Conservation (phyloP, 2,797 vertebrate genomes). For the Coccyzus lansbergi region DNA sequence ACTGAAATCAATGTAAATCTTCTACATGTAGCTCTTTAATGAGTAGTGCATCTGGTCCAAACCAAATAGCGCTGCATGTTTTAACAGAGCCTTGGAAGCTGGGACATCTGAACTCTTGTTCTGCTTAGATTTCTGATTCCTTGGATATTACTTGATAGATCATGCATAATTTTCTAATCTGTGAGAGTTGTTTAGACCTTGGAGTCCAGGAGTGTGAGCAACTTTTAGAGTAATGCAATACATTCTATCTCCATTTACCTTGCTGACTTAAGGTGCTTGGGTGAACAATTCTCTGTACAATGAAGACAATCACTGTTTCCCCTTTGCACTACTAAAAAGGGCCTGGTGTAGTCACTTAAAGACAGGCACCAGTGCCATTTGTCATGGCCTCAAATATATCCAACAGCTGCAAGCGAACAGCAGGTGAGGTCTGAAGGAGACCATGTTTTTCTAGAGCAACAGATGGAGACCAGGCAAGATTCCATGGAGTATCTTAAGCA, state of each 20-base stretch:
- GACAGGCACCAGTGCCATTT: neutral
- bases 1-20: neutral
- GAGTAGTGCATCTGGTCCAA: neutral
- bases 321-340: neutral
- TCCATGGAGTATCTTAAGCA: neutral
- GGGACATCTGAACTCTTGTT: neutral
- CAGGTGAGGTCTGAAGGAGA: neutral
- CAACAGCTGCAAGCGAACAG: neutral
- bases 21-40: neutral
- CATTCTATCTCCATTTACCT: neutral
- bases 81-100: neutral
- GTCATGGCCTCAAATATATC: neutral
- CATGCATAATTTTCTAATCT: neutral
- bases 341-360: neutral
- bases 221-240: neutral
- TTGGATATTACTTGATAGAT: neutral
- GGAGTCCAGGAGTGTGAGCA: neutral
- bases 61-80: neutral
- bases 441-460: neutral
- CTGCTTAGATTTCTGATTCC: neutral
- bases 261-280: neutral
- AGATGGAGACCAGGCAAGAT: neutral
- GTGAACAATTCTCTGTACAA: neutral
- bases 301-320: neutral
- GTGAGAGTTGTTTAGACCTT: neutral